Evolutionary conservation across 2,113 vertebrate genomes (phyloP).

Genomic region (Bambusicola thoracicus): DNA sequence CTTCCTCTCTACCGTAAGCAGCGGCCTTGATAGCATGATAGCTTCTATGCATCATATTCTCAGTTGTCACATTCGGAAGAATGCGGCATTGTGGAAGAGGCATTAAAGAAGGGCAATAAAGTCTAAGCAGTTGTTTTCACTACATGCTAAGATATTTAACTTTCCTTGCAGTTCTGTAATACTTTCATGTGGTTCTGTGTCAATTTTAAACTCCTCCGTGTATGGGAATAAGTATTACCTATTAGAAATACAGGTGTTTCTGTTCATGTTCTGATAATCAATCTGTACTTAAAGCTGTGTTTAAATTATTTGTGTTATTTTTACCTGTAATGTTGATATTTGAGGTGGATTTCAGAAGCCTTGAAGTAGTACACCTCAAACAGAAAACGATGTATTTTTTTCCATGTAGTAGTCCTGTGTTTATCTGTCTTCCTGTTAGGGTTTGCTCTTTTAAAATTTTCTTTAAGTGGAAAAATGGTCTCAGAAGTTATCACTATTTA

Average conservation of each 20-base stretch:
- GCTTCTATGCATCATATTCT: not conserved
- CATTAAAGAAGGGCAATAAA: not conserved
- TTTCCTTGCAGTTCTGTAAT: not conserved
- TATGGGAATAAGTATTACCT: not conserved
- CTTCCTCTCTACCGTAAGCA: not conserved
- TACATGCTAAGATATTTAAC: not conserved
- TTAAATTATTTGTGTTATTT: not conserved
- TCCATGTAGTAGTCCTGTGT: not conserved
- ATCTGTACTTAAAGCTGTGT: not conserved
- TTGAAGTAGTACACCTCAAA: not conserved
- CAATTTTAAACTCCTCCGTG: not conserved
- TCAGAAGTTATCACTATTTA: not conserved
- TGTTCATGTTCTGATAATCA: not conserved
- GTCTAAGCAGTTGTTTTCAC: not conserved
- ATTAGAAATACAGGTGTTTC: not conserved
- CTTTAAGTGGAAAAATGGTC: not conserved
- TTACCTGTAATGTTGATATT: not conserved
- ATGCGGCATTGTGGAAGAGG: not conserved
- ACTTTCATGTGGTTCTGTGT: not conserved
- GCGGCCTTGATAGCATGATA: not conserved
- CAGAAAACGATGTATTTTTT: not conserved
- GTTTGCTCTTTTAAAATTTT: not conserved
- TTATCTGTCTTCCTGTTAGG: not conserved
- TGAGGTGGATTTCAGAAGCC: not conserved
- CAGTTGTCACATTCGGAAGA: not conserved